Evolutionary conservation across 2,113 vertebrate genomes (phyloP).

Genomic region (Piprites chloris): DNA sequence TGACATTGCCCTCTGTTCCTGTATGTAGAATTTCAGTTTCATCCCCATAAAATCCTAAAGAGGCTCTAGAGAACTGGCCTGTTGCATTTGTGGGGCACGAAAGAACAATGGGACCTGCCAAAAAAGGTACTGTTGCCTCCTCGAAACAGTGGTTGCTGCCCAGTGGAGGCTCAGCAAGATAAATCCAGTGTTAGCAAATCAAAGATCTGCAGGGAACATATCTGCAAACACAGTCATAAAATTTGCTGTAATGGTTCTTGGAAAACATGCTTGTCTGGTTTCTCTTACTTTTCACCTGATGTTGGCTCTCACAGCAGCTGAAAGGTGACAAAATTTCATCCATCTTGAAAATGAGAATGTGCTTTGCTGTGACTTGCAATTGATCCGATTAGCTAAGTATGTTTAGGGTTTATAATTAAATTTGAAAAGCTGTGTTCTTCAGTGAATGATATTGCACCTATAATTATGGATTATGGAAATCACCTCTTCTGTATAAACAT

Average conservation of each 20-base stretch:
- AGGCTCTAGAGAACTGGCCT: background rate
- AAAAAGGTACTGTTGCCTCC: background rate
- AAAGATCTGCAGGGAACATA: conserved; percentile 43
- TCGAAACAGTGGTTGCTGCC: background rate
- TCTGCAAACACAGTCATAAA: conserved; percentile 41
- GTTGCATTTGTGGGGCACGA: background rate
- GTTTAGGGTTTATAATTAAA: conserved; percentile 53
- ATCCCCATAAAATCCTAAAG: background rate
- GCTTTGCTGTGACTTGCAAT: conserved; percentile 62
- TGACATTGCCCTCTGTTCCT: background rate
- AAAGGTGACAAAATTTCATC: conserved; percentile 68
- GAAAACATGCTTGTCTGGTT: conserved; percentile 33
- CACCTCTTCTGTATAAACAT: background rate
- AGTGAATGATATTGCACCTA: background rate
- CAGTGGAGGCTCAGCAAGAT: conserved; percentile 9
- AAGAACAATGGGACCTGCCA: background rate
- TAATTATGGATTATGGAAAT: conserved; percentile 20
- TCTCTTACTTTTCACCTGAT: conserved; percentile 53
- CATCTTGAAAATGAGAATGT: conserved; percentile 66
- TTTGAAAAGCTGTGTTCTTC: conserved; percentile 29
- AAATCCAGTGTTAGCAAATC: conserved; percentile 47
- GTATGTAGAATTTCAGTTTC: background rate
- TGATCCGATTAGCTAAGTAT: conserved; percentile 62
- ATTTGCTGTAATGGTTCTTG: conserved; percentile 37
- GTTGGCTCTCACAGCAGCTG: conserved; percentile 28